A percentile compares a stretch with the other conserved stretches of the same genome.
Evolutionary conservation across 2,113 vertebrate genomes (phyloP).

Genomic region (Triplophysa dalaica): DNA sequence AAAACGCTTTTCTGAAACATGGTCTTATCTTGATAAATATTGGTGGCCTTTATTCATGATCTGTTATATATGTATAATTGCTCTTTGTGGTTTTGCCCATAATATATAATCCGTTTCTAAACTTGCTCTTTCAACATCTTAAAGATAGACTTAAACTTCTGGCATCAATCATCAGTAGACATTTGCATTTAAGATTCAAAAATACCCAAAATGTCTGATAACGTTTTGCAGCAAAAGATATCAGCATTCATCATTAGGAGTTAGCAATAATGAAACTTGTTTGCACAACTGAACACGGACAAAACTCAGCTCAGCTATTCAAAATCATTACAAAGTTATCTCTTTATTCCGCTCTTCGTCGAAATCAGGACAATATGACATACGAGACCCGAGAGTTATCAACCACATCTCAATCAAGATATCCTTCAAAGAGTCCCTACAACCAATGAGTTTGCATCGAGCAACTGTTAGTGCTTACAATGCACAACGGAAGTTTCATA

Average conservation of each 20-base stretch:
- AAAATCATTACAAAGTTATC: conserved; percentile 3
- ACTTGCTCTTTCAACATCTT: neutral
- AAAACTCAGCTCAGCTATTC: neutral
- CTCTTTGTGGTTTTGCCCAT: neutral
- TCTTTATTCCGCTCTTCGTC: conserved; percentile 43
- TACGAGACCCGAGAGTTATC: conserved; percentile 14
- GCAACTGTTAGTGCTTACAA: conserved; percentile 18
- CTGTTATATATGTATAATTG: neutral
- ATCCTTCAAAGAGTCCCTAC: neutral
- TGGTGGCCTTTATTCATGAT: neutral
- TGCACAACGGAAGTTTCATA: conserved; percentile 21
- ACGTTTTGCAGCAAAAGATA: conserved; percentile 3
- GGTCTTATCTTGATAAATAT: neutral
- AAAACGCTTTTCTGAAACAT: neutral
- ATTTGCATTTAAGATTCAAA: neutral
- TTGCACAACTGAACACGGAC: conserved; percentile 18
- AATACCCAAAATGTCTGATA: neutral
- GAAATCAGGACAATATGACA: conserved; percentile 33
- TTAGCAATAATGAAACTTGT: conserved; percentile 21
- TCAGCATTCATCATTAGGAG: conserved; percentile 12
- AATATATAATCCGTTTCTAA: neutral
- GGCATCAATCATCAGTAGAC: neutral
- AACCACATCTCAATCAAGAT: conserved; percentile 59
- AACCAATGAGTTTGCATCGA: neutral
- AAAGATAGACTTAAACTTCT: neutral